Base-by-base conservation (phyloP, 1,140 invertebrate genomes). In the Tetramorium parvispinum region DNA sequence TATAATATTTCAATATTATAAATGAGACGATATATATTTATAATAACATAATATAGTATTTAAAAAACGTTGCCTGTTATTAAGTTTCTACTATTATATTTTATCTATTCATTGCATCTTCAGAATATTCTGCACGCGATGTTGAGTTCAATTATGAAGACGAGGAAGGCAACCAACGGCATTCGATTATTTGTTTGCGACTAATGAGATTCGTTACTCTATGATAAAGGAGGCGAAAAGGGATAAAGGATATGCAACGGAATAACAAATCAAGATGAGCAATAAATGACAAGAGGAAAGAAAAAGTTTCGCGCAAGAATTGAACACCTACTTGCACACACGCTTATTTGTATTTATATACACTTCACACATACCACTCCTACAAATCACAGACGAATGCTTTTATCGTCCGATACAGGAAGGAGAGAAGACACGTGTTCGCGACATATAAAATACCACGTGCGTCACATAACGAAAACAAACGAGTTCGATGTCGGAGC, bases 251-350 rank as follows among this genome's bases (percentile, higher is more conserved):
- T 21, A 63, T 6, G 51, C 65, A 76, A 18, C 51, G 11, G 40
- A 40, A 70, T 43, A 18, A 68, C n/a, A 73, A 89, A 89, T 76
- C 79, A 40, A 89, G 87, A 89, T 89, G 43, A 57, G 11, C 78
- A 78, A 88, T 86, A 88, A 89, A 37, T 49, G 59, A 37, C 3
- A 43, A 73, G 11, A 27, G 37, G 16, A 43, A 16, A 77, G 73
- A 40, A 83, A 55, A 79, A 71, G 53, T 68, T 86, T 37, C 43
- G 37, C 43, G 76, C 70, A 27, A 27, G 11, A 43, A 55, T 32
- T 46, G 37, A 70, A 53, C 32, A 32, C 66, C 51, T 24, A 68
- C 10, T 46, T 68, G 18, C 40, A 49, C 40, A 43, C 32, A 46
- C 40, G 11, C 40, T 68, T 46, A 13, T 68, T 27, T 65, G 21